phyloP scores from a whole-genome alignment of 1,140 invertebrate genomes.

The Nilaparvata lugens region DNA sequence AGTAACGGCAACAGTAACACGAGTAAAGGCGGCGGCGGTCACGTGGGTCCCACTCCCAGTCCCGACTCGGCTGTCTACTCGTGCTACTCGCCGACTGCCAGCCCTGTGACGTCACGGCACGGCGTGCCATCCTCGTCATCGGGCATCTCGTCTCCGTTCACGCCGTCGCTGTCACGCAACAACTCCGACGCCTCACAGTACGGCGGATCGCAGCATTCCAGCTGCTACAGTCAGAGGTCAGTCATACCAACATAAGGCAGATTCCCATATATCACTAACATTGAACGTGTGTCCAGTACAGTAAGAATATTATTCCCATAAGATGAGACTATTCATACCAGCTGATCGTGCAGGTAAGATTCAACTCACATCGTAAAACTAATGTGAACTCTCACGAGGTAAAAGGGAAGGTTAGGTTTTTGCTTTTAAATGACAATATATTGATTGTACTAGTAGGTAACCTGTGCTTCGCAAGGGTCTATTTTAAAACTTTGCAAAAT shows the following conservation, averaged over 20 bases:
- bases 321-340: too few species aligned
- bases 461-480: too few species aligned
- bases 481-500: too few species aligned
- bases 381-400: too few species aligned
- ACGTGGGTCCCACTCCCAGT: constrained; percentile 51
- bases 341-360: too few species aligned
- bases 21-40: constrained; percentile 1
- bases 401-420: too few species aligned
- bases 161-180: constrained; percentile 74
- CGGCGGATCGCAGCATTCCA: constrained; percentile 49
- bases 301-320: too few species aligned
- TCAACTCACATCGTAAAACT: too few species aligned
- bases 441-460: too few species aligned
- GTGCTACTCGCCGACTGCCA: constrained; percentile 72
- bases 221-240: constrained; percentile 62
- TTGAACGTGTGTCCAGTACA: too few species aligned
- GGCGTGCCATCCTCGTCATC: constrained; percentile 40
- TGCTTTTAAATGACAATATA: too few species aligned
- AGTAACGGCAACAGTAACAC: constrained; percentile 5
- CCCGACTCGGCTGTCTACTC: constrained; percentile 81
- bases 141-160: constrained; percentile 49
- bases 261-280: not conserved
- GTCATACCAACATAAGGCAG: too few species aligned
- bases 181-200: constrained; percentile 77
- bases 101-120: constrained; percentile 73